Evolutionary conservation across 2,113 vertebrate genomes (phyloP).

Genomic region (Myotis davidii): DNA sequence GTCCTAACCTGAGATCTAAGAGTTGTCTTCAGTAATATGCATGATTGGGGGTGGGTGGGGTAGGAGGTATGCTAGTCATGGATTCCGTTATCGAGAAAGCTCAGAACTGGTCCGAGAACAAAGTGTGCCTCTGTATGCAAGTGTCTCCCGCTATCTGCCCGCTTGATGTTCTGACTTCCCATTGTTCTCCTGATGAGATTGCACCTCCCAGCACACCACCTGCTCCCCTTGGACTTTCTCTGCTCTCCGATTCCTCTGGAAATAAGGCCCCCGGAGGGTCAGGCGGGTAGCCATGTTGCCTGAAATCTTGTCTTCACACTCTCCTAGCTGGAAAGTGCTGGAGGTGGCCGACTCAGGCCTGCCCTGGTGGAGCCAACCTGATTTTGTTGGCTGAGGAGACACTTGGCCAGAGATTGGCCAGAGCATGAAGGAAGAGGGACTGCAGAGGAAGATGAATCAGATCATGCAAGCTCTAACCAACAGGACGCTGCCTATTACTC

Average conservation of each 20-base stretch:
- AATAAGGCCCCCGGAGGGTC: not conserved
- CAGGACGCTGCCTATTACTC: not conserved
- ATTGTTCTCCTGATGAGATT: slow-evolving; percentile 58
- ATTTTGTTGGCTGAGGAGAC: slow-evolving; percentile 31
- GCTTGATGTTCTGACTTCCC: slow-evolving; percentile 30
- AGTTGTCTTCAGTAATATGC: not conserved
- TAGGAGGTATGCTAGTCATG: not conserved
- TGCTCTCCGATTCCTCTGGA: slow-evolving; percentile 30
- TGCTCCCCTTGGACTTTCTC: not conserved
- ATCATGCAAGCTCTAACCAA: slow-evolving; percentile 7
- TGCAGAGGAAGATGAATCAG: not conserved
- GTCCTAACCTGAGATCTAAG: slow-evolving; percentile 19
- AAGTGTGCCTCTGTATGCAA: slow-evolving; percentile 36
- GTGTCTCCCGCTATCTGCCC: slow-evolving; percentile 33
- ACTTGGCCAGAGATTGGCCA: not conserved
- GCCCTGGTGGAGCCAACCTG: not conserved
- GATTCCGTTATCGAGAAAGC: slow-evolving; percentile 46
- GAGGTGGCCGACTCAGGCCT: not conserved
- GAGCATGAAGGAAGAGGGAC: slow-evolving; percentile 51
- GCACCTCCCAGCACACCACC: not conserved
- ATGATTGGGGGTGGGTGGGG: not conserved
- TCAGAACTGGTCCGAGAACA: slow-evolving; percentile 9
- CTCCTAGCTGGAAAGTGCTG: not conserved
- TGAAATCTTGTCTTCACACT: not conserved
- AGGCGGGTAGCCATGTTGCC: not conserved